Evolutionary conservation across 2,797 vertebrate species (phyloP).

Genomic region (Thunnus albacares): DNA sequence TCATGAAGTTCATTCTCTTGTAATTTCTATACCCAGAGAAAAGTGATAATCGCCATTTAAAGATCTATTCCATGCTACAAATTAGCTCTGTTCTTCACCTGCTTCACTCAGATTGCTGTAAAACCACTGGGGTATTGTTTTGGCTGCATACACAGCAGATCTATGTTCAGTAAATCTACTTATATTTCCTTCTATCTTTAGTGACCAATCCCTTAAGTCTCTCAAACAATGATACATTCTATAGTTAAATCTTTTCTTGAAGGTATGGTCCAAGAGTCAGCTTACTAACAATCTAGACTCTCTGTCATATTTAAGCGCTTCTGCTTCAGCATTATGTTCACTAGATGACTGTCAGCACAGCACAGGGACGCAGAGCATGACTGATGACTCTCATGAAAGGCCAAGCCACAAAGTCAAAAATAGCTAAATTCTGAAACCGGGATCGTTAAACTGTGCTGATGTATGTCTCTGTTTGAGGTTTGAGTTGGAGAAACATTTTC

Average conservation of each 20-base stretch:
- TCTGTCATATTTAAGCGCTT: slow-evolving; percentile 28
- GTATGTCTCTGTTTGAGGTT: slow-evolving; percentile 19
- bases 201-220: slow-evolving; percentile 1
- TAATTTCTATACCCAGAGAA: slow-evolving; percentile 17
- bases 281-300: slow-evolving; percentile 13
- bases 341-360: slow-evolving; percentile 12
- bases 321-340: slow-evolving; percentile 18
- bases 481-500: background rate
- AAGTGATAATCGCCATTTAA: slow-evolving; percentile 12
- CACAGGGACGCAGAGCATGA: slow-evolving; percentile 3
- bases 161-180: slow-evolving; percentile 19
- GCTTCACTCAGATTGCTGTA: slow-evolving; percentile 3
- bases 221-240: slow-evolving; percentile 28
- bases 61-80: slow-evolving; percentile 3
- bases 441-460: slow-evolving; percentile 7
- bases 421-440: slow-evolving; percentile 13
- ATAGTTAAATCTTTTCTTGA: slow-evolving; percentile 7
- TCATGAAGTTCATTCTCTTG: background rate
- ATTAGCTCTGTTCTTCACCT: slow-evolving; percentile 15
- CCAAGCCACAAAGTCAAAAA: slow-evolving; percentile 31
- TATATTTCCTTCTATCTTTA: slow-evolving; percentile 19
- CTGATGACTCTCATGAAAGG: slow-evolving; percentile 9
- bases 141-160: slow-evolving; percentile 9
- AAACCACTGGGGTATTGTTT: slow-evolving; percentile 17
- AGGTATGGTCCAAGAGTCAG: slow-evolving; percentile 13